Percentiles rank a stretch among this genome's conserved stretches.
phyloP scores from a whole-genome alignment of 2,888 invertebrate species.

The Oligia strigilis region DNA sequence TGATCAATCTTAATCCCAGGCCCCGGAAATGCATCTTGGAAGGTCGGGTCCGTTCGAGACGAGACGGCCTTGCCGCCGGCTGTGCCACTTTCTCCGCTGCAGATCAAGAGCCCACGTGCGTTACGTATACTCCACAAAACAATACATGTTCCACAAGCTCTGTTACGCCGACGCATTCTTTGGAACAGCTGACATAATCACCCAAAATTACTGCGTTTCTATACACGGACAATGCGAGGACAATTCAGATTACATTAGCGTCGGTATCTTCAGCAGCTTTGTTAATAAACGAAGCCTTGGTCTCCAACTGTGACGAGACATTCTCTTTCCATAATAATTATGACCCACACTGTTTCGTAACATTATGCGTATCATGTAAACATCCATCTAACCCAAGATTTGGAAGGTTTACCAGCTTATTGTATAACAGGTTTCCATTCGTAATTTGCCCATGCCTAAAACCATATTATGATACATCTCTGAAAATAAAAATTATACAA shows the following conservation, averaged over 20 bases:
- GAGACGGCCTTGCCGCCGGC: conserved; percentile 88
- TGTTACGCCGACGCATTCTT: conserved; percentile 81
- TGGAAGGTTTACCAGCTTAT: conserved; percentile 26
- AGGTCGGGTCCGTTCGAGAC: conserved; percentile 86
- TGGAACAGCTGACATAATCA: conserved; percentile 87
- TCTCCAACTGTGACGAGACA: conserved; percentile 81
- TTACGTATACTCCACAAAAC: conserved; percentile 80
- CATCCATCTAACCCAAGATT: conserved; percentile 43
- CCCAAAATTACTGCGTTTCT: conserved; percentile 82
- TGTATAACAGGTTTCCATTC: conserved; percentile 22
- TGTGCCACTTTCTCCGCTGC: conserved; percentile 88
- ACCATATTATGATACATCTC: neutral
- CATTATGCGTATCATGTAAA: conserved; percentile 66
- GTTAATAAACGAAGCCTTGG: conserved; percentile 85
- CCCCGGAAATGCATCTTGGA: conserved; percentile 83
- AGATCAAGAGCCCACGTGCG: conserved; percentile 83
- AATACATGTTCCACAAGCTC: conserved; percentile 80
- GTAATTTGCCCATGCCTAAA: conserved; percentile 25
- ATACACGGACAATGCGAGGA: conserved; percentile 78
- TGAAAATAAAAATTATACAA: conserved; percentile 21
- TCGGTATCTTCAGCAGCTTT: conserved; percentile 78
- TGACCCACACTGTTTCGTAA: conserved; percentile 77
- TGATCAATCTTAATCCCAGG: conserved; percentile 68
- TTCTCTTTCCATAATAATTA: conserved; percentile 82
- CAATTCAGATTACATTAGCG: conserved; percentile 78